phyloP scores from a whole-genome alignment of 2,113 vertebrate species.

The Cyrtonyx montezumae region DNA sequence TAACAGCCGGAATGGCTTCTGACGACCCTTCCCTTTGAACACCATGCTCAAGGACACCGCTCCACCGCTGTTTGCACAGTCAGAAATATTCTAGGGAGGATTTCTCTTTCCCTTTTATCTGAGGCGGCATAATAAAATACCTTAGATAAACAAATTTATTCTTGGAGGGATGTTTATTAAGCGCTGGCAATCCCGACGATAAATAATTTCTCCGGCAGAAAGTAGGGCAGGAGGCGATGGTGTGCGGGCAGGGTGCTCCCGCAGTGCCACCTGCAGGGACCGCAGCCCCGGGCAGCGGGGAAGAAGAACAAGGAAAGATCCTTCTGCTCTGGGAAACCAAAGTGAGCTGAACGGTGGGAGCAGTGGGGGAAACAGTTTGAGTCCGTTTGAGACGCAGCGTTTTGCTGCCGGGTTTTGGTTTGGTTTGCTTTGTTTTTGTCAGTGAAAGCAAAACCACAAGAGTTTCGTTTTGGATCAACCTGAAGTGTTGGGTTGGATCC shows the following conservation, averaged over 20 bases:
- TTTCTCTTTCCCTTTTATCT: constrained; percentile 12
- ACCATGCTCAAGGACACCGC: constrained; percentile 64
- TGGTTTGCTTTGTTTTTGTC: background rate
- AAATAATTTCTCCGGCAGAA: constrained; percentile 69
- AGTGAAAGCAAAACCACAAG: background rate
- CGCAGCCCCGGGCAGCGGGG: too few species aligned
- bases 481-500: background rate
- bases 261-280: constrained; percentile 23
- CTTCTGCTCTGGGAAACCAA: too few species aligned
- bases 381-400: background rate
- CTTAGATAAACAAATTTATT: constrained; percentile 76
- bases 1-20: constrained; percentile 63
- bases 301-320: too few species aligned
- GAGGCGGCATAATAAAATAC: constrained; percentile 71
- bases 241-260: background rate
- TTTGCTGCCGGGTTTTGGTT: background rate
- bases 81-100: constrained; percentile 39
- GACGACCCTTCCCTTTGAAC: constrained; percentile 64
- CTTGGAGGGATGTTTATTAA: constrained; percentile 70
- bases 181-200: constrained; percentile 38
- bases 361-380: fast-evolving
- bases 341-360: background rate
- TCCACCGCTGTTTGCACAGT: constrained; percentile 62
- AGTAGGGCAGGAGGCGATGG: constrained; percentile 51
- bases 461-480: background rate